phyloP scores from a whole-genome alignment of 2,797 vertebrate genomes.

The Falco biarmicus region DNA sequence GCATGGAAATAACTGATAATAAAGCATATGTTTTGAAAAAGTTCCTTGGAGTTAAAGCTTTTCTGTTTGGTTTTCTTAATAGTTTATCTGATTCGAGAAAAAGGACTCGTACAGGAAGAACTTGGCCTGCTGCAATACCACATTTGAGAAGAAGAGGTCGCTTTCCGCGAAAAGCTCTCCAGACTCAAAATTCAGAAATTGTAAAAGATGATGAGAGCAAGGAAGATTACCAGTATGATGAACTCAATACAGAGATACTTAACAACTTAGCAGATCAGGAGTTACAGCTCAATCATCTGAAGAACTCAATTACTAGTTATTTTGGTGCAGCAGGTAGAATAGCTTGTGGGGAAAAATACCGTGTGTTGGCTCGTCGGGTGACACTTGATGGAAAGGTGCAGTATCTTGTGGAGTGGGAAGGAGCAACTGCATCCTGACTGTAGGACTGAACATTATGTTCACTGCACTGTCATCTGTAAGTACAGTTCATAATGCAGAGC shows the following conservation, averaged over 20 bases:
- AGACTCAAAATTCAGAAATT: conserved; percentile 89
- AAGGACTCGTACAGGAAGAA: conserved; percentile 86
- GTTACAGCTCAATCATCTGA: conserved; percentile 93
- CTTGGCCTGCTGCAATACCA: conserved; percentile 87
- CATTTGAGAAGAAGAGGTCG: conserved; percentile 92
- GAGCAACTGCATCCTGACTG: conserved; percentile 94
- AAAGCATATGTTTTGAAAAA: not conserved
- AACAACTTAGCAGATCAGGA: conserved; percentile 92
- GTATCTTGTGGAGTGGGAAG: conserved; percentile 99
- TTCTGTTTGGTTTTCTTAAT: not conserved
- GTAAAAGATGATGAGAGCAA: conserved; percentile 83
- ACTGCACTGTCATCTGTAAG: conserved; percentile 79
- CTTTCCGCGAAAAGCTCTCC: conserved; percentile 88
- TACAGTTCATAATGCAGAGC: conserved; percentile 71
- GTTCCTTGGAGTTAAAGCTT: not conserved
- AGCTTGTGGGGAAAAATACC: conserved; percentile 97
- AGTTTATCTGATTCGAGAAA: conserved; percentile 90
- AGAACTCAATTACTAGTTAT: conserved; percentile 97
- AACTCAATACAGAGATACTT: conserved; percentile 92
- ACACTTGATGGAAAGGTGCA: conserved; percentile 97
- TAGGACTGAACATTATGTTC: conserved; percentile 79
- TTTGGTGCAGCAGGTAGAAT: conserved; percentile 96
- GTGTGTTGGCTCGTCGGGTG: conserved; percentile 92
- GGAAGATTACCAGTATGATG: conserved; percentile 85
- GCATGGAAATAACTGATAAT: not conserved